Evolutionary conservation across 2,888 invertebrate genomes (phyloP).

Genomic region (Pterobdella sp.): DNA sequence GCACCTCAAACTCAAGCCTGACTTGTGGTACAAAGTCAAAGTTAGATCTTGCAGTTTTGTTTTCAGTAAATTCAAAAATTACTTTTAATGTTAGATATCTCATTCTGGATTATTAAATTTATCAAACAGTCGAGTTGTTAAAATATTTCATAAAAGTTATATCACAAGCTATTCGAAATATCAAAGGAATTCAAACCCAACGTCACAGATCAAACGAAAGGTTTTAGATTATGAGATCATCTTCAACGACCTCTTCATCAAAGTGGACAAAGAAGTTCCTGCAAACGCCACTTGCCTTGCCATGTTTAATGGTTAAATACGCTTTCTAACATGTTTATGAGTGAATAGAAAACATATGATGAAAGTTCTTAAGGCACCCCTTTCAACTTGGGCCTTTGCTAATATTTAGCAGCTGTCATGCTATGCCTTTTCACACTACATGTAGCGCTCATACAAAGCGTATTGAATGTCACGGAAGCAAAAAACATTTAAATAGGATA

Average conservation of each 20-base stretch:
- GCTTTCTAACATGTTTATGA: too few relatives aligned
- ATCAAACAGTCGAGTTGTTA: too few relatives aligned
- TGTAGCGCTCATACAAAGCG: too few relatives aligned
- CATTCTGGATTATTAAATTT: too few relatives aligned
- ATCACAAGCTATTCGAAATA: slow-evolving; percentile 2
- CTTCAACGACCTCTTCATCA: background rate
- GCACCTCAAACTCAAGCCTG: slow-evolving; percentile 12
- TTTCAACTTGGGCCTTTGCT: background rate
- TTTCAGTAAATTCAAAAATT: background rate
- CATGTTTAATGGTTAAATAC: background rate
- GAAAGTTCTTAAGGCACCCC: background rate
- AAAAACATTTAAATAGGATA: too few relatives aligned
- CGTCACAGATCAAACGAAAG: slow-evolving; percentile 1
- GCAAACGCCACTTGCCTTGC: background rate
- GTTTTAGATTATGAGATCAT: background rate
- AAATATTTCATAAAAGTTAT: background rate
- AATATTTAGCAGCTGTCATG: too few relatives aligned
- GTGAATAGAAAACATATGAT: too few relatives aligned
- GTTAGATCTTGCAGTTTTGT: background rate
- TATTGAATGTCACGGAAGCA: too few relatives aligned
- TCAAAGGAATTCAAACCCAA: background rate
- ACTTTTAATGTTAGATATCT: background rate
- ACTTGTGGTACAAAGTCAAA: slow-evolving; percentile 19
- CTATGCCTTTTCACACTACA: too few relatives aligned
- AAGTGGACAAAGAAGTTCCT: background rate